Conservation (phyloP, 2,888 invertebrate species). For the Sinohyriopsis cumingii region DNA sequence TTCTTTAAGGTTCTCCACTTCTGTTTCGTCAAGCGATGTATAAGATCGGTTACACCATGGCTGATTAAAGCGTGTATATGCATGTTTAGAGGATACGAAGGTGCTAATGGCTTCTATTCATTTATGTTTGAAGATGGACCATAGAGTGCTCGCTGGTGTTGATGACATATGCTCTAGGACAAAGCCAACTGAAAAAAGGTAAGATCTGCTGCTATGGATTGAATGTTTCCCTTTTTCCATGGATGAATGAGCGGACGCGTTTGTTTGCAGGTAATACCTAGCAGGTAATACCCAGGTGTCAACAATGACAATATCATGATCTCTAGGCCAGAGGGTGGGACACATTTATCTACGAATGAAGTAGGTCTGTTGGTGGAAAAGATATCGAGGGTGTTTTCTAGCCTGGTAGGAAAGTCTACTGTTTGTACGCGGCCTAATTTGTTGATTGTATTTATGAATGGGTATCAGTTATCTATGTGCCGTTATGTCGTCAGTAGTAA, state of each 20-base stretch:
- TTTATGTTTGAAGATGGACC: slow-evolving; percentile 5
- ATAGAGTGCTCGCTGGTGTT: slow-evolving; percentile 5
- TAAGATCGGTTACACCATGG: not conserved
- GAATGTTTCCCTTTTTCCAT: slow-evolving; percentile 12
- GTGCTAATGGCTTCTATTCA: not conserved
- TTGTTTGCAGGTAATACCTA: slow-evolving; percentile 12
- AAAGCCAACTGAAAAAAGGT: slow-evolving; percentile 5
- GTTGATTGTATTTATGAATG: slow-evolving; percentile 12
- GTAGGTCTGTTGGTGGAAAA: slow-evolving; percentile 14
- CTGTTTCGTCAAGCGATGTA: not conserved
- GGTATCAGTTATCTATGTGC: slow-evolving; percentile 5
- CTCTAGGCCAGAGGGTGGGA: slow-evolving; percentile 12
- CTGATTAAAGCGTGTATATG: not conserved
- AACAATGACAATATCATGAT: slow-evolving; percentile 15
- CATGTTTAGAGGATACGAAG: not conserved
- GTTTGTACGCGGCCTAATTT: slow-evolving; percentile 13
- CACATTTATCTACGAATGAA: slow-evolving; percentile 8
- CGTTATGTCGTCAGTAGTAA: slow-evolving; percentile 6
- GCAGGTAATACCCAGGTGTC: slow-evolving; percentile 14
- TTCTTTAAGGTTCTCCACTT: slow-evolving; percentile 1
- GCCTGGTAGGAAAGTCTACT: slow-evolving; percentile 16
- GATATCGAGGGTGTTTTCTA: slow-evolving; percentile 11
- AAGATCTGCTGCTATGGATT: slow-evolving; percentile 8
- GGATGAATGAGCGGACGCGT: slow-evolving; percentile 6
- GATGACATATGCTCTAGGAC: not conserved